phyloP scores from a whole-genome alignment of 1,140 invertebrate species.

The Nebria ingens region DNA sequence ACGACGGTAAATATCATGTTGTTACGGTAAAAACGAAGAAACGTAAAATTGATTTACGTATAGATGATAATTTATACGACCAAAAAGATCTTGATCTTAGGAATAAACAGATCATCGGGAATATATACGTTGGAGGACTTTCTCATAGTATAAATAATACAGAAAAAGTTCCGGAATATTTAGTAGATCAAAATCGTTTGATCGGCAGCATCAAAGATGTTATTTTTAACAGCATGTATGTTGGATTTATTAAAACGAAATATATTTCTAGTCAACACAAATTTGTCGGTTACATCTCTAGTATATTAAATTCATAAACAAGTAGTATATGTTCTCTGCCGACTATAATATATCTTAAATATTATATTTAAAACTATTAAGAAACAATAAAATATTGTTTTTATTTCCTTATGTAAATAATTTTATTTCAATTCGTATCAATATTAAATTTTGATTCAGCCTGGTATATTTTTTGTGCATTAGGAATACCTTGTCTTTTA shows the following conservation, averaged over 20 bases:
- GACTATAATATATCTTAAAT: too few relatives aligned
- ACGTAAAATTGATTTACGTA: slow-evolving; percentile 44
- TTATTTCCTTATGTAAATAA: too few relatives aligned
- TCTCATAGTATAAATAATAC: slow-evolving; percentile 41
- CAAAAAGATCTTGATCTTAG: not conserved
- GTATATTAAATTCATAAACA: slow-evolving; percentile 10
- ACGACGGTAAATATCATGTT: slow-evolving; percentile 53
- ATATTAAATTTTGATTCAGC: too few relatives aligned
- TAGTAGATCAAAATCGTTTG: slow-evolving; percentile 40
- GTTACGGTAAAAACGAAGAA: slow-evolving; percentile 43
- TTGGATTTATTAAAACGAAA: slow-evolving; percentile 8
- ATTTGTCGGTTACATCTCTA: not conserved
- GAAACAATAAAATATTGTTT: too few relatives aligned
- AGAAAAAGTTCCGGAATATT: slow-evolving; percentile 30
- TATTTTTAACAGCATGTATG: slow-evolving; percentile 67
- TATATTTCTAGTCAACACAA: slow-evolving; percentile 3
- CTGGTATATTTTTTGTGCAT: too few relatives aligned
- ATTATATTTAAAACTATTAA: too few relatives aligned
- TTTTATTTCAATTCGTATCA: too few relatives aligned
- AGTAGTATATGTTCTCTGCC: too few relatives aligned
- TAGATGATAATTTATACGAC: slow-evolving; percentile 49
- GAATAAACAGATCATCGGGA: slow-evolving; percentile 24
- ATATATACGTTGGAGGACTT: slow-evolving; percentile 54
- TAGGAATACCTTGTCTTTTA: too few relatives aligned
- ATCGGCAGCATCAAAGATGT: slow-evolving; percentile 72